Base-by-base conservation (phyloP, 2,113 vertebrate species). In the Mirounga angustirostris region DNA sequence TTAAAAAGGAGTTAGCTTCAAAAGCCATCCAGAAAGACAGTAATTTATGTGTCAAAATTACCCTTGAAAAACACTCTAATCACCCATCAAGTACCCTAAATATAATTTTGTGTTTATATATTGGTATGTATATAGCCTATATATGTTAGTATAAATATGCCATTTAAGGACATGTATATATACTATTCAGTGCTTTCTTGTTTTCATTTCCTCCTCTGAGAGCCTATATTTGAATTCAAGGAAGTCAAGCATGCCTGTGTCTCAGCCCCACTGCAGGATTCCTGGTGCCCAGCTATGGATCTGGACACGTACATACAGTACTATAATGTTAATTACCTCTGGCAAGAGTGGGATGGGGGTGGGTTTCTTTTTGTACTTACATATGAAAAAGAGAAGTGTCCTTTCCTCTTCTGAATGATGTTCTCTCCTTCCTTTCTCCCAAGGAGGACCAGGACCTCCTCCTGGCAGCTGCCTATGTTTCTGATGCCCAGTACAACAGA, bases 401-500 rank as follows among this genome's bases (percentile, higher is more conserved):
- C 33, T 76, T 73, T 50, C 78, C 19, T 22, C 3, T 36, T 54
- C 89, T 91, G 59, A 96, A 18, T 56, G 3, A 21, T 52, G 26
- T 58, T 52, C n/a, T 93, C 84, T 19, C n/a, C 58, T 78, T 74
- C 2, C 50, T 94, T 83, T 69, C 54, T 94, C 83, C 58, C 46
- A 13, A 0, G 4, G 69, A 86, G 63, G 58, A 86, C 6, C 98
- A 99, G 99, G 98, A 99, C 5, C 98, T 99, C 4, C 97, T 99
- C 50, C 98, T 99, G 98, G 99, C 99, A 0, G 99, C 99, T 0
- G 99, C 99, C 10, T 99, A 99, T 6, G 99, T 99, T 56, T 99
- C 99, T 0, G 99, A 99, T 58, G 99, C 99, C 12, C 99, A 99
- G 93, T 99, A 99, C 98, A 99, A 99, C 98, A 99, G 99, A 84